Conservation (phyloP, 92 coral and sea anemone genomes). For the Isaurus tuberculatus region DNA sequence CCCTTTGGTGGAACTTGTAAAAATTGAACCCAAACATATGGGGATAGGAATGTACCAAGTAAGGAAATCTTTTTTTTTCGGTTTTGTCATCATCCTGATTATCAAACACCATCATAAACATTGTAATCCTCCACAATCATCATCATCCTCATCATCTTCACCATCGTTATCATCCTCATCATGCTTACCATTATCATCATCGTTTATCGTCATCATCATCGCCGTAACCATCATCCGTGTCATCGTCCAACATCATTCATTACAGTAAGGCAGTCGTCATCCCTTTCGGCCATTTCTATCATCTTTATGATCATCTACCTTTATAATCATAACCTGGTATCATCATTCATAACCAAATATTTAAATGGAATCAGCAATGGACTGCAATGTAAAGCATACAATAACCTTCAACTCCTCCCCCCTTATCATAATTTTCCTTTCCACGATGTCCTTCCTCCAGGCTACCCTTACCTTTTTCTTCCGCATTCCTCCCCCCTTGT, state of each 20-base stretch:
- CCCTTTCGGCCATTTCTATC: too few relatives aligned
- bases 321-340: too few relatives aligned
- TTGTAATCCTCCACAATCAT: background rate
- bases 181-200: background rate
- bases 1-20: conserved; percentile 89
- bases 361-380: too few relatives aligned
- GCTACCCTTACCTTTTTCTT: too few relatives aligned
- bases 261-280: too few relatives aligned
- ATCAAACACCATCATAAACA: background rate
- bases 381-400: too few relatives aligned
- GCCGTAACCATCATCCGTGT: background rate
- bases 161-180: background rate
- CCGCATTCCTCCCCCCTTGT: too few relatives aligned
- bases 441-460: too few relatives aligned
- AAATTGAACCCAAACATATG: conserved; percentile 94
- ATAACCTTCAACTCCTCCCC: too few relatives aligned
- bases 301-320: too few relatives aligned
- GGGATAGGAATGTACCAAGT: conserved; percentile 99
- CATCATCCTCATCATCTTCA: background rate
- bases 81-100: background rate
- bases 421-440: too few relatives aligned
- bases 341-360: too few relatives aligned
- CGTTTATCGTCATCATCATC: background rate
- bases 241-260: background rate
- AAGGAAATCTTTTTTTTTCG: background rate